These are phyloP conservation scores for Epinephelus cyanopodus DNA, from an alignment of 2,113 vertebrate genomes.

Conservation along the genomic window DNA sequence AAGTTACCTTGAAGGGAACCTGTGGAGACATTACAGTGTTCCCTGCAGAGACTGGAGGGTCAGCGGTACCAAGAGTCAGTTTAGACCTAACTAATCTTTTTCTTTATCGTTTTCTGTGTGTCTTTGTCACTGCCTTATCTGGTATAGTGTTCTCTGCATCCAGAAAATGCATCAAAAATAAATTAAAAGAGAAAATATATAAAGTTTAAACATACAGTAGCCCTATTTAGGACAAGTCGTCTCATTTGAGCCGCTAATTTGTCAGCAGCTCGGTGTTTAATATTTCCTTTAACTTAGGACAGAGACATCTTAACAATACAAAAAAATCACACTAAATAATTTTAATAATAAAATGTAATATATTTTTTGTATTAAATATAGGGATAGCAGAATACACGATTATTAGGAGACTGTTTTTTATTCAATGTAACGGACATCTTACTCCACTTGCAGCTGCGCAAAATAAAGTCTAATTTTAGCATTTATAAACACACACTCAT, in stretches of 20 bases:
- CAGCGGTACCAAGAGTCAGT: background rate
- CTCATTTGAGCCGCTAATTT: background rate
- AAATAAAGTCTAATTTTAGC: background rate
- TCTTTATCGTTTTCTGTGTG: background rate
- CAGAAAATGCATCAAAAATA: background rate
- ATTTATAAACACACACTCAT: background rate
- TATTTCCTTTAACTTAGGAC: background rate
- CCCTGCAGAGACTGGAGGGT: background rate
- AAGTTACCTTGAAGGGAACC: constrained; percentile 35
- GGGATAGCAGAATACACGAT: background rate
- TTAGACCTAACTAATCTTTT: background rate
- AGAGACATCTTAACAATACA: background rate
- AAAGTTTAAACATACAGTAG: background rate
- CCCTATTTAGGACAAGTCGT: too few species aligned
- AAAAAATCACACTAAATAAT: background rate
- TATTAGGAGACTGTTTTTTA: background rate
- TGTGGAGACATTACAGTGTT: constrained; percentile 13
- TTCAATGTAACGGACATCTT: background rate
- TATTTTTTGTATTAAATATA: background rate
- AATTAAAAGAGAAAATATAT: background rate
- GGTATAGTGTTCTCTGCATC: background rate
- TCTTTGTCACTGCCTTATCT: background rate
- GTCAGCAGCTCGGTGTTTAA: background rate
- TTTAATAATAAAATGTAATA: too few species aligned
- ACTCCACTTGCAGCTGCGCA: background rate